Evolutionary conservation across 1,140 invertebrate species (phyloP).

Genomic region (Achatina immaculata): DNA sequence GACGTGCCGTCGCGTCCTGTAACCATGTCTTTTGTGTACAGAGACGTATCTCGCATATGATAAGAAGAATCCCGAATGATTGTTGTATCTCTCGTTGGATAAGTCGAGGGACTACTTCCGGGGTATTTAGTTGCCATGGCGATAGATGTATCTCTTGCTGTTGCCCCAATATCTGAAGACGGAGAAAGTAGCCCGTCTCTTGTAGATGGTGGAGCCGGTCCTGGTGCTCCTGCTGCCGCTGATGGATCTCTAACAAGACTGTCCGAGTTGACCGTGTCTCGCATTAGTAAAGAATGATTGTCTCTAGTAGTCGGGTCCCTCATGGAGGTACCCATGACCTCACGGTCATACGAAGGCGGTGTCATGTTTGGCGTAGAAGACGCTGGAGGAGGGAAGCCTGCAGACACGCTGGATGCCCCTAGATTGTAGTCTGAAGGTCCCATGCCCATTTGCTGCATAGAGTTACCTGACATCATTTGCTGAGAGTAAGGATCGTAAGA

Average conservation of each 20-base stretch:
- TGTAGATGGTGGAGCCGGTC: background rate
- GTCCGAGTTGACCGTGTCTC: background rate
- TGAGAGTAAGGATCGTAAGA: conserved; percentile 54
- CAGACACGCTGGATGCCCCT: background rate
- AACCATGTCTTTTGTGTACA: background rate
- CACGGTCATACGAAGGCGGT: conserved; percentile 29
- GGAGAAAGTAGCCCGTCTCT: background rate
- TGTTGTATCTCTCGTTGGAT: background rate
- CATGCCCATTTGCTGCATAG: conserved; percentile 45
- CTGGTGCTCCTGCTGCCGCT: background rate
- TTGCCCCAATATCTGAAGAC: background rate
- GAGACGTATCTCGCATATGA: background rate
- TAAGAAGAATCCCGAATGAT: background rate
- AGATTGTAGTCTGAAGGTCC: conserved; percentile 21
- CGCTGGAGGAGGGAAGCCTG: conserved; percentile 4
- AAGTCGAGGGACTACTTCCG: conserved; percentile 16
- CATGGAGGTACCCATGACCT: conserved; percentile 16
- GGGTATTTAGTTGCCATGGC: conserved; percentile 12
- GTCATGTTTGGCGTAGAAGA: conserved; percentile 19
- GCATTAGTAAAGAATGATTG: background rate
- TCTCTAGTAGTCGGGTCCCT: background rate
- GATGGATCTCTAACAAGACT: conserved; percentile 3
- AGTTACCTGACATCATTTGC: conserved; percentile 49
- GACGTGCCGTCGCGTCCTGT: background rate
- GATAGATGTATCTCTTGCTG: background rate